Conservation (phyloP, 2,888 invertebrate species). For the Carterocephalus palaemon region DNA sequence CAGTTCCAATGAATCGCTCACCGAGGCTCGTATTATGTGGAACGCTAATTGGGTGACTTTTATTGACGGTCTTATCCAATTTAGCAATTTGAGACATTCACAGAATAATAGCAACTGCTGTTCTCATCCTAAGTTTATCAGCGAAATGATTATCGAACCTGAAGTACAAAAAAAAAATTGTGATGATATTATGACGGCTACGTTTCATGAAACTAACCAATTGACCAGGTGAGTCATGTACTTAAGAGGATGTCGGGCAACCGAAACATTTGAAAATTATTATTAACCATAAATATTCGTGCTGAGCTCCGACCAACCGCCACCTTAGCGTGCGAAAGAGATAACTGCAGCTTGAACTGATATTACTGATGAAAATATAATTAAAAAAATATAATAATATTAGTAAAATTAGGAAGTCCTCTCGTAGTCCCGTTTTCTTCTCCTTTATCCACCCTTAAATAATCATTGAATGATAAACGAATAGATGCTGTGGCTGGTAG, state of each 20-base stretch:
- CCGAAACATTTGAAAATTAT: too few relatives aligned
- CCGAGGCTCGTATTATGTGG: conserved; percentile 75
- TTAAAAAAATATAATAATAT: too few relatives aligned
- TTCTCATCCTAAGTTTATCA: background rate
- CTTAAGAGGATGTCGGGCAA: too few relatives aligned
- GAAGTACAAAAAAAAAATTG: background rate
- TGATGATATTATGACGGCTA: background rate
- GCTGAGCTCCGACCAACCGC: too few relatives aligned
- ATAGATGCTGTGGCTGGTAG: too few relatives aligned
- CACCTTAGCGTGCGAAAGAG: too few relatives aligned
- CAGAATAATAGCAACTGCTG: background rate
- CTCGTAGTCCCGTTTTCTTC: too few relatives aligned
- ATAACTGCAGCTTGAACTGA: too few relatives aligned
- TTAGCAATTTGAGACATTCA: conserved; percentile 73
- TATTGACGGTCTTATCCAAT: conserved; percentile 89
- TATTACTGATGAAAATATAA: too few relatives aligned
- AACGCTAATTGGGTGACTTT: conserved; percentile 87
- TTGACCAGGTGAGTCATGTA: background rate
- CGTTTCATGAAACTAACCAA: background rate
- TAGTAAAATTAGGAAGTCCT: too few relatives aligned
- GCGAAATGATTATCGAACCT: background rate
- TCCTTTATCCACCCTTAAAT: too few relatives aligned
- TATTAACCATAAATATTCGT: background rate
- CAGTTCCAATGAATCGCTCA: conserved; percentile 38
- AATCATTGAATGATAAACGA: too few relatives aligned